Evolutionary conservation across 2,797 vertebrate species (phyloP), one percentile per base, ranked within the genome.

Genomic region (Neosilurus mollespiculum): DNA sequence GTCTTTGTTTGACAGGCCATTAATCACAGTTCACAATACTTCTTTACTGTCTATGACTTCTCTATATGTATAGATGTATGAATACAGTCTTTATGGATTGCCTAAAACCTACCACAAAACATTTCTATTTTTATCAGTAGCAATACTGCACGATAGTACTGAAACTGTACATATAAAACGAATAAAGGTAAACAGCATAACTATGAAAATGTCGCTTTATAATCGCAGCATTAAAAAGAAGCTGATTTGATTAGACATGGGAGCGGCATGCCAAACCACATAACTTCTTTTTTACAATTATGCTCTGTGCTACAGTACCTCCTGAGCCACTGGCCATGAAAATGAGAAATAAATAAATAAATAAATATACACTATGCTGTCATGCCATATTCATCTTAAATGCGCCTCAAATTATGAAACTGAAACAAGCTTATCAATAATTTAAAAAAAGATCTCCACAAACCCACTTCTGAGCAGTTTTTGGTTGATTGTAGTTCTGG

Each of bases 401-500:
- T 11, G 7, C 20, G 26, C 51, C 69, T 86, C 75, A 67, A 78
- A 77, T 62, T 81, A 88, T 53, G 54, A 80, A 82, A 69, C 66
- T 88, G 51, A 85, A 89, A 24, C 30, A 16, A 62, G 14, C 3
- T 30, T 24, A 72, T 73, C 11, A 72, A 34, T 20, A 72, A 69
- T 76, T 75, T 78, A 75, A 81, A 83, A 82, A 61, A 24, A n/a
- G 61, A 86, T 65, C 59, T 58, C 83, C 54, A 86, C 70, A 89
- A 83, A 86, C 90, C 91, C 89, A 91, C 87, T 88, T 88, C 87
- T 85, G 86, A 83, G 86, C 22, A 66, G 61, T 80, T 37, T 86
- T 75, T 77, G 69, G 53, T 87, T 72, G 62, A 81, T 84, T 88
- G 30, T 73, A 88, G 78, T 72, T 84, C 82, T 81, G 76, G 54